A percentile compares a stretch with the other conserved stretches of the same genome.
These are phyloP conservation scores for Eulimnadia texana DNA, from an alignment of 1,140 invertebrate genomes.

Conservation along the genomic window DNA sequence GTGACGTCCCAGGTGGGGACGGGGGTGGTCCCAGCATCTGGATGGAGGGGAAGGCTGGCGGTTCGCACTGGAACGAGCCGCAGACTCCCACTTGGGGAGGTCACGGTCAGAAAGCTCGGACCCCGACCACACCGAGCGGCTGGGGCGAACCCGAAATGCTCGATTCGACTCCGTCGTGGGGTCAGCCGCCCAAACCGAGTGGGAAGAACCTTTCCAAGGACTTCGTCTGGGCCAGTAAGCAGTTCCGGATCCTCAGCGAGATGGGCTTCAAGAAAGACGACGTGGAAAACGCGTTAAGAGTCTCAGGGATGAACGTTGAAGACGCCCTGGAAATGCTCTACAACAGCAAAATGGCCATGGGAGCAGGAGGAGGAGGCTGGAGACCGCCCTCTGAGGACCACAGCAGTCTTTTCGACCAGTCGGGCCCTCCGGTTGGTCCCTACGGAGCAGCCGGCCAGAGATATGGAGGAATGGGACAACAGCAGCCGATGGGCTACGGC, in stretches of 20 bases:
- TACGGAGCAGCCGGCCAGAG: slow-evolving; percentile 1
- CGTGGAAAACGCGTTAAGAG: slow-evolving; percentile 70
- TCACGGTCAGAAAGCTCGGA: slow-evolving; percentile 41
- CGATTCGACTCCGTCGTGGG: slow-evolving; percentile 36
- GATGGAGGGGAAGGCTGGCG: slow-evolving; percentile 40
- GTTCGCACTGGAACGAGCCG: slow-evolving; percentile 36
- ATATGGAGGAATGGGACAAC: not conserved
- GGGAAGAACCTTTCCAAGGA: slow-evolving; percentile 43
- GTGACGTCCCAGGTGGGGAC: slow-evolving; percentile 32
- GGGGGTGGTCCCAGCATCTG: slow-evolving; percentile 27
- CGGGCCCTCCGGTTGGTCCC: slow-evolving; percentile 19
- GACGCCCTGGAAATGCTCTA: slow-evolving; percentile 60
- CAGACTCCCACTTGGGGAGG: slow-evolving; percentile 25
- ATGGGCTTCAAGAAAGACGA: slow-evolving; percentile 93
- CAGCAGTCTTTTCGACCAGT: slow-evolving; percentile 18
- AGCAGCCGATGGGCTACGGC: slow-evolving; percentile 10
- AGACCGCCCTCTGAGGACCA: slow-evolving; percentile 9
- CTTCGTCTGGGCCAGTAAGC: slow-evolving; percentile 63
- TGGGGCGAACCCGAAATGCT: slow-evolving; percentile 38
- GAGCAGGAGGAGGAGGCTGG: no score
- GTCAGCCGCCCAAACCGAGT: slow-evolving; percentile 34
- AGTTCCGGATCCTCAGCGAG: slow-evolving; percentile 66
- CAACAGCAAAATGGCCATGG: slow-evolving; percentile 12
- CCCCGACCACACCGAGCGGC: slow-evolving; percentile 38
- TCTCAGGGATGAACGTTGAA: slow-evolving; percentile 74